Conservation (phyloP, 2,888 invertebrate genomes). For the Yponomeuta cagnagella region DNA sequence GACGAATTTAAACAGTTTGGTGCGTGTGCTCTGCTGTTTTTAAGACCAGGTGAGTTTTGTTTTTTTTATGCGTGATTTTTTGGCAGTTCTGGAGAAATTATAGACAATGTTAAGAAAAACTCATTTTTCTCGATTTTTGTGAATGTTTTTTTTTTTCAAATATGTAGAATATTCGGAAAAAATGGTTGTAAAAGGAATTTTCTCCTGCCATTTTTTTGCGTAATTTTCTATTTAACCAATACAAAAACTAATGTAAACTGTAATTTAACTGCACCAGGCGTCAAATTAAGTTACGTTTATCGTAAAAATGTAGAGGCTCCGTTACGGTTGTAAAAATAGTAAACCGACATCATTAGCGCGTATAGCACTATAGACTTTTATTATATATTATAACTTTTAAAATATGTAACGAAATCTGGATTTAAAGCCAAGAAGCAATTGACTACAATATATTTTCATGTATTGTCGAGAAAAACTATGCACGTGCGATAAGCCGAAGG, state of each 20-base stretch:
- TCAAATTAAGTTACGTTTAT: background rate
- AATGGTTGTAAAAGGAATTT: no score
- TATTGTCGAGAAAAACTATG: no score
- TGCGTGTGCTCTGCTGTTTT: slow-evolving; percentile 13
- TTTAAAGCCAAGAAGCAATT: no score
- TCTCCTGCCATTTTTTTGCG: no score
- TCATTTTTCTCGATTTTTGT: no score
- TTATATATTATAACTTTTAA: no score
- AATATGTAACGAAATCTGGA: no score
- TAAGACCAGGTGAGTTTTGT: background rate
- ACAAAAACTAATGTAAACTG: background rate
- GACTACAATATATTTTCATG: no score
- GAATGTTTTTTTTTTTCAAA: no score
- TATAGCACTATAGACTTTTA: background rate
- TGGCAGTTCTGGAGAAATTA: background rate
- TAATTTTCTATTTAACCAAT: background rate
- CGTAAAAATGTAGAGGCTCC: background rate
- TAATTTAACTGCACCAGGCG: background rate
- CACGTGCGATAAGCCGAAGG: no score
- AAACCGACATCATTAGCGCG: background rate
- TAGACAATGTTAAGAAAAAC: background rate
- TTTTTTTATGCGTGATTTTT: background rate
- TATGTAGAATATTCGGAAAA: no score
- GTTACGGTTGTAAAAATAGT: background rate
- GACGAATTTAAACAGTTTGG: slow-evolving; percentile 20